Percentiles rank a stretch among this genome's conserved stretches.
Conservation (phyloP, 2,113 vertebrate species). For the Dasyprocta punctata region DNA sequence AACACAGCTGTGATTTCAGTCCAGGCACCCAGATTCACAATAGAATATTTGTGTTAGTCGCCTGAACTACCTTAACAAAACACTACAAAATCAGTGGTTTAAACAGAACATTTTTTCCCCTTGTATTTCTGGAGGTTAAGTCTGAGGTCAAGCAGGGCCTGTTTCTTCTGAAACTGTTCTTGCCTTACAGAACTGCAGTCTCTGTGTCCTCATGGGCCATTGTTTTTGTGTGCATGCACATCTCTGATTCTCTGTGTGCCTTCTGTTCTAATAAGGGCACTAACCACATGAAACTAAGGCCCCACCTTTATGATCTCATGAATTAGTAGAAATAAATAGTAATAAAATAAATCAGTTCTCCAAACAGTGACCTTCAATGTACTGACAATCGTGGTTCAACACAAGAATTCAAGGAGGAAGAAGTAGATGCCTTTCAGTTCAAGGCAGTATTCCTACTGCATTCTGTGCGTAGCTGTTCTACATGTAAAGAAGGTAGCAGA, state of each 20-base stretch:
- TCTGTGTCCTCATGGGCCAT: accelerated
- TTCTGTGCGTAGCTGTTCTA: background rate
- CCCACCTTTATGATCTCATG: background rate
- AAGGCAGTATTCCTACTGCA: background rate
- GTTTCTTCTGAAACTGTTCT: background rate
- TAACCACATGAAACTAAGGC: background rate
- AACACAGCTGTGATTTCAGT: background rate
- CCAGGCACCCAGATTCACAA: background rate
- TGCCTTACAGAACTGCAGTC: accelerated
- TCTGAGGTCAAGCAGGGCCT: background rate
- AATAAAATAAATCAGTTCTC: background rate
- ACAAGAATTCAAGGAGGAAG: background rate
- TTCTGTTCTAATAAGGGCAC: background rate
- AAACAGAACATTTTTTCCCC: background rate
- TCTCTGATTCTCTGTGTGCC: background rate
- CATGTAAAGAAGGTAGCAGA: accelerated
- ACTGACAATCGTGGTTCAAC: background rate
- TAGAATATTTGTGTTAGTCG: background rate
- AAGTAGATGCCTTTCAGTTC: background rate
- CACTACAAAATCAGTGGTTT: background rate
- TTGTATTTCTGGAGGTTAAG: background rate
- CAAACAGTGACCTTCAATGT: background rate
- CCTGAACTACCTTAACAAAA: background rate
- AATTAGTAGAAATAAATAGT: background rate
- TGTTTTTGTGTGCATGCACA: background rate